Conservation (phyloP, 2,797 vertebrate genomes). For the Sebastiscus tertius region DNA sequence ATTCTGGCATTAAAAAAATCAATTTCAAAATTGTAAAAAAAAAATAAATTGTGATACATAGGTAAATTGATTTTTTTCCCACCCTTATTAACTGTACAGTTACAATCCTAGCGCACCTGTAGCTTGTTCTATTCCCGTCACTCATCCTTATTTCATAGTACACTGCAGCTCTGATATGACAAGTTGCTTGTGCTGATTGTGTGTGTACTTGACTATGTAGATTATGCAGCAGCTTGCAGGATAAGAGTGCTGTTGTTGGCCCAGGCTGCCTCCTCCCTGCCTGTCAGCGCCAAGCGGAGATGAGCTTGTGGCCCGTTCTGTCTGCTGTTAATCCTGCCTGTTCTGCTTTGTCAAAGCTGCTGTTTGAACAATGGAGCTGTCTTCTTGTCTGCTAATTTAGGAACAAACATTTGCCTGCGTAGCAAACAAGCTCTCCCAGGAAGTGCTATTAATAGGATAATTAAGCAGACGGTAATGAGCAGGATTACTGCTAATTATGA, state of each 20-base stretch:
- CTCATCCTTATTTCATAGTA: conserved; percentile 53
- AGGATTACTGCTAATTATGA: conserved; percentile 99
- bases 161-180: conserved; percentile 60
- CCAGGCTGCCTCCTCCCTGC: conserved; percentile 69
- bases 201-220: conserved; percentile 74
- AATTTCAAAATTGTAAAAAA: too few relatives aligned
- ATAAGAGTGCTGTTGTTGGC: conserved; percentile 74
- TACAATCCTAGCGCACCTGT: conserved; percentile 49
- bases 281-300: conserved; percentile 78
- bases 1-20: too few relatives aligned
- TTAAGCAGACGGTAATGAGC: conserved; percentile 99
- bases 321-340: conserved; percentile 84
- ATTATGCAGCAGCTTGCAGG: conserved; percentile 74
- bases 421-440: conserved; percentile 96
- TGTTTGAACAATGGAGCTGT: conserved; percentile 92
- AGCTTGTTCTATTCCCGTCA: conserved; percentile 42
- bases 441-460: conserved; percentile 99
- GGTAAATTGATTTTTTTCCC: too few relatives aligned
- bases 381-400: conserved; percentile 98
- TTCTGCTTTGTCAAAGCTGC: conserved; percentile 86
- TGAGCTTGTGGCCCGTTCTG: conserved; percentile 77
- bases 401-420: conserved; percentile 99
- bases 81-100: neutral
- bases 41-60: too few relatives aligned
- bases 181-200: conserved; percentile 66